Base-by-base conservation (phyloP, 2,797 vertebrate genomes). In the Allobates femoralis region DNA sequence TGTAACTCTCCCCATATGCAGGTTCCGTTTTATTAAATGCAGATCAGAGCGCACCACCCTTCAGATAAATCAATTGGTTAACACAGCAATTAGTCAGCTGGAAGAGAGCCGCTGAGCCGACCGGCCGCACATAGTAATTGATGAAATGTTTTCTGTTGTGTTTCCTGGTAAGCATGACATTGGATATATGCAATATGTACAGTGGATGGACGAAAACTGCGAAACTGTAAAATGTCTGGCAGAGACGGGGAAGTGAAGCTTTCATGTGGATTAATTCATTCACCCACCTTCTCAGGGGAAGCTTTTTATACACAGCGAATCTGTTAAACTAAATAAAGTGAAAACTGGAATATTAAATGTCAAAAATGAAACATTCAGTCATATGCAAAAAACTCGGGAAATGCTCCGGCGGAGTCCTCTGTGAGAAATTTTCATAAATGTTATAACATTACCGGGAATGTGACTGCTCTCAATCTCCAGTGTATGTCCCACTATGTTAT, bases 11-110 rank as follows among this genome's bases (percentile, higher is more conserved):
- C 62, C 55, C 21, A 56, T 62, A 14, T 69, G 30, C 50, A 69
- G 14, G 58, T 71, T 83, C 62, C n/a, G 10, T 87, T 79, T 60
- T 50, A 83, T 78, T 87, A 73, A 83, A 37, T 81, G 79, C 81
- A 87, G 85, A 87, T 87, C 86, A 87, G 51, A 15, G 81, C 62
- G 53, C 80, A 56, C 64, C 74, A 23, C 74, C 74, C 81, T 87
- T 78, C 28, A 69, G 75, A 83, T 79, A 71, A 83, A 83, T 87
- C 80, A 87, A 73, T 83, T 69, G 80, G 80, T 34, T 87, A 87
- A 78, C 53, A 46, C 80, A 23, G 81, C 80, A 83, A 78, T 87
- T 79, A 79, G 62, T 83, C 86, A 34, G 51, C 80, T 71, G 58
- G 41, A 77, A 87, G 34, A 4, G 16, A 19, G 14, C 32, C 34